Base-by-base conservation (phyloP, 2,888 invertebrate species). In the Eupithecia insigniata region DNA sequence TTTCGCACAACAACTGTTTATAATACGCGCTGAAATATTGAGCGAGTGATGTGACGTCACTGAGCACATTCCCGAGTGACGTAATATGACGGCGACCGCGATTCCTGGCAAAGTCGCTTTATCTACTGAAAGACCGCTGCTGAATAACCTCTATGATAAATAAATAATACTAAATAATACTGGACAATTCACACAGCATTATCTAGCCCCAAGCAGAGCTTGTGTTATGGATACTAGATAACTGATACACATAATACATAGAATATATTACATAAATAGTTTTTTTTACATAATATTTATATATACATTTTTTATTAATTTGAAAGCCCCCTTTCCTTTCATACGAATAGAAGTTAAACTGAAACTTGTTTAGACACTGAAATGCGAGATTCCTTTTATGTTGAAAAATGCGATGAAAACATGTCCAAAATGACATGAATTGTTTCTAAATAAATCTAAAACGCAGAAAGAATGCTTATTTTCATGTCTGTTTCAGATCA, bases 21-120 rank as follows among this genome's bases (percentile, higher is more conserved):
- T 66, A n/a, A 69, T 70, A 66, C 26, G 70, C 16, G 70, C 55
- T 75, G 73, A 75, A 69, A 68, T 78, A 79, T 79, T 75, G 77
- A 76, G 75, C 77, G 76, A 66, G 71, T 65, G 72, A n/a, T 71
- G 51, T 79, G 77, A 78, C 79, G 78, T 79, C 79, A 77, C 72
- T 69, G 72, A 26, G 55, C 69, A 62, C 68, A 71, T 71, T 71
- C 70, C 61, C 39, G 55, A n/a, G 72, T 79, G 78, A 77, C 79
- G 77, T 75, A 43, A 72, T 67, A 71, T 78, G 75, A 78, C 75
- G 75, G 75, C 73, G 76, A 64, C 28, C 32, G 60, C 71, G 73
- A 72, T 69, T 70, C 70, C 65, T 61, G 68, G 75, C 76, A 79
- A 76, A 73, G 75, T 73, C 74, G 74, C 72, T 72, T 28, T 58